Percentiles rank a stretch among this genome's conserved stretches.
Evolutionary conservation across 1,140 invertebrate genomes (phyloP).

Genomic region (Procambarus clarkii): DNA sequence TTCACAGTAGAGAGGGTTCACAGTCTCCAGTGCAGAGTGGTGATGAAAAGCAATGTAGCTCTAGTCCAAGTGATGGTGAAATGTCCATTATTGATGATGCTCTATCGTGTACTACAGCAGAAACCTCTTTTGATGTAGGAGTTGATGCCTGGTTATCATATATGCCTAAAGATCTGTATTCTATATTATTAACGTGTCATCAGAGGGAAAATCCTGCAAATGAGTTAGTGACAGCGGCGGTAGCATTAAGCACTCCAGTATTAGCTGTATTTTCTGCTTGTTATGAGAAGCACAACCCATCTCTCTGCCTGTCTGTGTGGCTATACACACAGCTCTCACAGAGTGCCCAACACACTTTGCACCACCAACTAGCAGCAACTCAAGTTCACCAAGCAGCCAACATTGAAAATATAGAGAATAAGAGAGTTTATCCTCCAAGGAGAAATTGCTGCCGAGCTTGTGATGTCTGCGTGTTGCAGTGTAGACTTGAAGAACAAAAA

Average conservation of each 20-base stretch:
- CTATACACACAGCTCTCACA: slow-evolving; percentile 51
- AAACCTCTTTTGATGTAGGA: slow-evolving; percentile 42
- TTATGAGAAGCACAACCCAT: slow-evolving; percentile 25
- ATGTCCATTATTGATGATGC: slow-evolving; percentile 47
- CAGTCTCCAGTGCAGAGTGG: slow-evolving; percentile 37
- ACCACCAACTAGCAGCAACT: slow-evolving; percentile 16
- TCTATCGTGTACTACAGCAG: slow-evolving; percentile 49
- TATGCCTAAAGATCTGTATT: slow-evolving; percentile 42
- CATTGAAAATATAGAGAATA: slow-evolving; percentile 9
- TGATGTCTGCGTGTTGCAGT: slow-evolving; percentile 38
- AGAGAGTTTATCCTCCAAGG: neutral
- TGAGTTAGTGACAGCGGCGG: slow-evolving; percentile 40
- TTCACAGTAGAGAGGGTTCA: slow-evolving; percentile 41
- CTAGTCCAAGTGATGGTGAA: slow-evolving; percentile 53
- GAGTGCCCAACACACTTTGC: slow-evolving; percentile 12
- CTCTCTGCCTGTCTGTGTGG: slow-evolving; percentile 33
- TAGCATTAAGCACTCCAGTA: slow-evolving; percentile 31
- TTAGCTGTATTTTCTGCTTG: slow-evolving; percentile 46
- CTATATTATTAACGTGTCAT: slow-evolving; percentile 45
- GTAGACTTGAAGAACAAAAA: slow-evolving; percentile 7
- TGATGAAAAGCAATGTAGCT: slow-evolving; percentile 40
- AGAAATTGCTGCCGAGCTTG: slow-evolving; percentile 50
- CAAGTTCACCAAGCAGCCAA: neutral
- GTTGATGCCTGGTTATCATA: slow-evolving; percentile 47
- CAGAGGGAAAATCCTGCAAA: slow-evolving; percentile 18